Evolutionary conservation across 2,797 vertebrate species (phyloP), one percentile per base, ranked within the genome.

Genomic region (Gymnopithys bicolor): DNA sequence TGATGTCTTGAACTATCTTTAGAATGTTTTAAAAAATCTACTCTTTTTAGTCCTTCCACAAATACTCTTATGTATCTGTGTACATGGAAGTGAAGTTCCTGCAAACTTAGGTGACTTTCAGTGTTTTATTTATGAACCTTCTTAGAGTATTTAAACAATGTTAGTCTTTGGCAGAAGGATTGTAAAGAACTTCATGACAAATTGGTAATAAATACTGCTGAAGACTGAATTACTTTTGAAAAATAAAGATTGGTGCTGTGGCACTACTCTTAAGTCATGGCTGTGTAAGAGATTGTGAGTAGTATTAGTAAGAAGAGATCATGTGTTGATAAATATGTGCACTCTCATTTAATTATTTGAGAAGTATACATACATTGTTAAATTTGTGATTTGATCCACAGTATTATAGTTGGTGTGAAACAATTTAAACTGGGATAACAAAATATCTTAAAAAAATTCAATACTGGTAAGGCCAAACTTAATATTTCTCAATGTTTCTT

Each of bases 1-100:
- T 92, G 30, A 59, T 77, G n/a, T 84, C 89, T 95, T 96, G 82
- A 94, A 74, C 95, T 85, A 70, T 62, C 79, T 37, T 70, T 86
- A 75, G 52, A 80, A 68, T 48, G 56, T 71, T 75, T 83, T 53
- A 2, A 91, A 91, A 93, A 77, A 67, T 6, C 77, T n/a, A 5
- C 10, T 86, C n/a, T 41, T 90, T 59, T 53, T 77, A 49, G 39
- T 87, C 48, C 63, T 55, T 66, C 39, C 79, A 67, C 51, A 89
- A 63, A 75, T 84, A 79, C 30, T 48, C 49, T 70, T 63, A 33
- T 4, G 1, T 87, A 58, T 53, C 33, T 35, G 1, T 32, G 4
- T 58, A 49, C 28, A 30, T 79, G 68, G 64, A 85, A 89, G 63
- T 35, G 33, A 74, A 83, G 15, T 85, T 87, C 87, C 52, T 69